Evolutionary conservation across 2,113 vertebrate genomes (phyloP).

Genomic region (Prionailurus bengalensis): DNA sequence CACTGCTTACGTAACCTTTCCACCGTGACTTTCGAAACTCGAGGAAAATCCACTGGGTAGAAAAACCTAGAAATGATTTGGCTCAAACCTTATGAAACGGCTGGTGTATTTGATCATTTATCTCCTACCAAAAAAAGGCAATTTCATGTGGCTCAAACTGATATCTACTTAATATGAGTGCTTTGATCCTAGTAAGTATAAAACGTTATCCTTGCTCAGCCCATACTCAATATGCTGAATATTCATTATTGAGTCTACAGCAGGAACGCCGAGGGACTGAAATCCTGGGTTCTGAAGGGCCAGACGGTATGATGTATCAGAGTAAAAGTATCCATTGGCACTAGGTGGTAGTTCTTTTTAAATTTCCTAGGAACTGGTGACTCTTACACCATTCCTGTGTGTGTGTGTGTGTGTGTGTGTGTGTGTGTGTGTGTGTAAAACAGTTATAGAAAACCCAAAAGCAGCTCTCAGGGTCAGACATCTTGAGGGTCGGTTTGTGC

Average conservation of each 20-base stretch:
- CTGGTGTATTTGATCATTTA: neutral
- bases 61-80: neutral
- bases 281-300: neutral
- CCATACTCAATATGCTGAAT: neutral
- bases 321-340: slow-evolving; percentile 59
- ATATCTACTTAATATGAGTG: neutral
- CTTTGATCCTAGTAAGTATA: neutral
- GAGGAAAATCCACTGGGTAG: neutral
- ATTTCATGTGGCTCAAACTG: neutral
- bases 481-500: neutral
- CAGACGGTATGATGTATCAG: neutral
- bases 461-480: neutral
- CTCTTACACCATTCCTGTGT: neutral
- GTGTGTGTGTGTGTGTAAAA: neutral
- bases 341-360: slow-evolving; percentile 85
- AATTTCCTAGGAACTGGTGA: slow-evolving; percentile 67
- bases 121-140: neutral
- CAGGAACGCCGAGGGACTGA: neutral
- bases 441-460: neutral
- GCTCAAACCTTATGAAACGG: neutral
- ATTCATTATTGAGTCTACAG: neutral
- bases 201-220: neutral
- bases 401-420: neutral
- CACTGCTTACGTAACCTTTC: neutral
- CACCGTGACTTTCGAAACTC: neutral